Evolutionary conservation across 2,113 vertebrate species (phyloP).

Genomic region (Gallinago jamesoni): DNA sequence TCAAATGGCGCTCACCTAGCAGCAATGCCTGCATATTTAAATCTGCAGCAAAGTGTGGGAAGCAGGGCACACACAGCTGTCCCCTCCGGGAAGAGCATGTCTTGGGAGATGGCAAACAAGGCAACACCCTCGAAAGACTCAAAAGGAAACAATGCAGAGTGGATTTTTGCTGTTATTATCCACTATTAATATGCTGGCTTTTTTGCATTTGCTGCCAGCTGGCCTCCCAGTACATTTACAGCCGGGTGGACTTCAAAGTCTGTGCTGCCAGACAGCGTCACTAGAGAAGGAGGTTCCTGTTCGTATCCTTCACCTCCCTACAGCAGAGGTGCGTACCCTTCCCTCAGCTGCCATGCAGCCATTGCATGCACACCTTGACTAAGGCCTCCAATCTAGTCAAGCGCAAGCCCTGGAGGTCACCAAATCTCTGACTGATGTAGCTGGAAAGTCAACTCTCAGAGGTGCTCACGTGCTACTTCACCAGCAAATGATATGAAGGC

Average conservation of each 20-base stretch:
- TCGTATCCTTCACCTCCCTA: rapidly evolving
- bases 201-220: neutral
- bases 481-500: neutral
- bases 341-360: neutral
- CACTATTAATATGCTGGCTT: neutral
- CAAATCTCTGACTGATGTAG: neutral
- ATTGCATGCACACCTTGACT: neutral
- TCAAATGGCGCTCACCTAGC: constrained; percentile 63
- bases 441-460: neutral
- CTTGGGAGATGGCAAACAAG: neutral
- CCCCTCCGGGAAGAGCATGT: neutral
- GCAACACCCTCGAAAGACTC: neutral
- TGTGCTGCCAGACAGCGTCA: neutral
- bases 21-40: constrained; percentile 40
- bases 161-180: neutral
- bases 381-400: rapidly evolving
- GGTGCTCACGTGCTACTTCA: neutral
- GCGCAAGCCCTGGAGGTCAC: neutral
- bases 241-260: neutral
- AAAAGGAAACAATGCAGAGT: neutral
- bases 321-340: neutral
- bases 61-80: neutral
- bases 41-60: constrained; percentile 26
- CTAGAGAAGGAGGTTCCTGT: neutral
- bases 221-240: neutral